Base-by-base conservation (phyloP, 23 tunicate species). In the Ascidia mentula region DNA sequence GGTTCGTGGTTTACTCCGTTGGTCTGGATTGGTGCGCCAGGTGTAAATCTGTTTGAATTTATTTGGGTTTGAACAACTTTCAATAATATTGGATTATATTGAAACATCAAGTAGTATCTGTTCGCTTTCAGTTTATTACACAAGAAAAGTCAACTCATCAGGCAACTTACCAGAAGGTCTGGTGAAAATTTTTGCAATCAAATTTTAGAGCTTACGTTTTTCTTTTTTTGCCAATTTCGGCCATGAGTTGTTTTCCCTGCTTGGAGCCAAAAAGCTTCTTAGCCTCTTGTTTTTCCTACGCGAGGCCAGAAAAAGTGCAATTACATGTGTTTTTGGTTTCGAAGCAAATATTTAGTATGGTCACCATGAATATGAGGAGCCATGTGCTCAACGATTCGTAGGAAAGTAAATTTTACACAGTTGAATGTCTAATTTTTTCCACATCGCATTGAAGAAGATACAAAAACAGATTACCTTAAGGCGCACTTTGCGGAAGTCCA, bases 251-350 rank as follows among this genome's bases (percentile, higher is more conserved):
- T 45, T 83, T 74, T 72, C 98, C 98, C 72, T 80, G 77, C 79
- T 87, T 88, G 40, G 92, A 88, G 32, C 92, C 92, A 82, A 92
- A 92, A 13, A 92, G 76, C 78, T 84, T 81, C 79, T 92, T 92
- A 36, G 98, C 93, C 65, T 74, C 84, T 79, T 88, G 79, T 60
- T 88, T 72, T 53, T 92, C 98, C 79, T 82, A 46, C 5, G 36
- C 30, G 26, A 75, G 35, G 31, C 74, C 74, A 70, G 38, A 70
- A 70, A 70, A 34, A 70, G 69, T 78, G 74, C 39, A 70, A 70
- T 32, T 32, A 70, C 39, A n/a, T n/a, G n/a, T n/a, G n/a, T n/a
- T n/a, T n/a, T n/a, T n/a, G n/a, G n/a, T n/a, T n/a, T n/a, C n/a
- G n/a, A n/a, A n/a, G n/a, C n/a, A n/a, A n/a, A n/a, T n/a, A n/a